A percentile compares a stretch with the other conserved stretches of the same genome.
Evolutionary conservation across 2,888 invertebrate genomes (phyloP).

Genomic region (Metopia argyrocephala): DNA sequence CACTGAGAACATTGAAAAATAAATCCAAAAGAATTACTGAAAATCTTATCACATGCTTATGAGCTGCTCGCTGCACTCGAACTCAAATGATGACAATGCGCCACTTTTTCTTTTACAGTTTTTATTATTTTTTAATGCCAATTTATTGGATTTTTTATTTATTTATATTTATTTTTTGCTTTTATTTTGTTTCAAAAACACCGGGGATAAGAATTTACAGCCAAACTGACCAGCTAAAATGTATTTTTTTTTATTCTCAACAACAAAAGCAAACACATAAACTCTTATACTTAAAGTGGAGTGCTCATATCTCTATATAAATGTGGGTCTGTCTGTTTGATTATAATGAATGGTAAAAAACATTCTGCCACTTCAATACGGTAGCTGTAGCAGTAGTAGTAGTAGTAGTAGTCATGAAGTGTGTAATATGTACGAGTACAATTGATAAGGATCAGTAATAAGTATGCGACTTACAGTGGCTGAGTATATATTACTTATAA

Average conservation of each 20-base stretch:
- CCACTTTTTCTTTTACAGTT: conserved; percentile 1
- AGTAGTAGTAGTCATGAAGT: neutral
- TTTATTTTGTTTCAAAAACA: neutral
- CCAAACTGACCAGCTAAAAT: neutral
- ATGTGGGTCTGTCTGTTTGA: neutral
- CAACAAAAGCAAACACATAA: neutral
- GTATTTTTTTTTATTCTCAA: neutral
- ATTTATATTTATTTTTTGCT: neutral
- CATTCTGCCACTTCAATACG: neutral
- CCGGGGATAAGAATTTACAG: conserved; percentile 2
- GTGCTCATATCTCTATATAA: neutral
- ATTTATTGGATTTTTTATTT: conserved; percentile 32
- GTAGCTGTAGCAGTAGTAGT: neutral
- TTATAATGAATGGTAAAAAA: neutral
- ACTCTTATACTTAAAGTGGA: neutral
- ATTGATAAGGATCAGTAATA: conserved; percentile 41
- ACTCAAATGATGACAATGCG: conserved; percentile 49
- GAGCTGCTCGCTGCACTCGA: neutral
- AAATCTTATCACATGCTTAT: conserved; percentile 46
- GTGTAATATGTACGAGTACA: neutral
- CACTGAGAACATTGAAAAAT: neutral
- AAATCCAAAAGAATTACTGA: conserved; percentile 8
- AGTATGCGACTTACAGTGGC: neutral
- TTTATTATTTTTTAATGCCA: conserved; percentile 1
- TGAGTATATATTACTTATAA: neutral